Conservation (phyloP, 2,113 vertebrate species). For the Xiphophorus maculatus region DNA sequence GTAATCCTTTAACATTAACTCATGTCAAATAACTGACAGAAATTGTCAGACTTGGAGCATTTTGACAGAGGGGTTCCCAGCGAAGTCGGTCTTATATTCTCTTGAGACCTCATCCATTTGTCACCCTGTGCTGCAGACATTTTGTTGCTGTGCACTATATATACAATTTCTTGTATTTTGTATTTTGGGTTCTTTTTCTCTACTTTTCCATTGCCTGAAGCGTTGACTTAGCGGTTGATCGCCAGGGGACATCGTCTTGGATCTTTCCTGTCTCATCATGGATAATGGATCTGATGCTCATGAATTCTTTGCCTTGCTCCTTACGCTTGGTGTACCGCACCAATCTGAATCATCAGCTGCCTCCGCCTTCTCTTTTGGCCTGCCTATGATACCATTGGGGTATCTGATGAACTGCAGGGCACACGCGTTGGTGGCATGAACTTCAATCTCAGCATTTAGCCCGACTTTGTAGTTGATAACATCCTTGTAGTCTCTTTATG, state of each 20-base stretch:
- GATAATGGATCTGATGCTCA: background rate
- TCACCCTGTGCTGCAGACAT: background rate
- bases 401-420: background rate
- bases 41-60: background rate
- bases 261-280: background rate
- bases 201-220: background rate
- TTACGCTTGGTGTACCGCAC: background rate
- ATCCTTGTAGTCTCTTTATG: background rate
- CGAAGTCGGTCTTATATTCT: background rate
- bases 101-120: background rate
- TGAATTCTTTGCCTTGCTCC: background rate
- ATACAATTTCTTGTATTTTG: background rate
- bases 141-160: background rate
- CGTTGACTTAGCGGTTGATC: background rate
- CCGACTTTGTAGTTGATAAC: background rate
- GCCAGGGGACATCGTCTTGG: background rate
- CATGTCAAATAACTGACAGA: background rate
- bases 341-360: background rate
- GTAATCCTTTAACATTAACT: background rate
- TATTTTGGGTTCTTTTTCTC: background rate
- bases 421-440: background rate
- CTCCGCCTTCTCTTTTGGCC: background rate
- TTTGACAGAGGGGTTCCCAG: background rate
- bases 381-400: background rate
- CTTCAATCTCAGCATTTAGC: background rate